Conservation (phyloP, 2,797 vertebrate genomes). For the Gymnoscopelus braueri region DNA sequence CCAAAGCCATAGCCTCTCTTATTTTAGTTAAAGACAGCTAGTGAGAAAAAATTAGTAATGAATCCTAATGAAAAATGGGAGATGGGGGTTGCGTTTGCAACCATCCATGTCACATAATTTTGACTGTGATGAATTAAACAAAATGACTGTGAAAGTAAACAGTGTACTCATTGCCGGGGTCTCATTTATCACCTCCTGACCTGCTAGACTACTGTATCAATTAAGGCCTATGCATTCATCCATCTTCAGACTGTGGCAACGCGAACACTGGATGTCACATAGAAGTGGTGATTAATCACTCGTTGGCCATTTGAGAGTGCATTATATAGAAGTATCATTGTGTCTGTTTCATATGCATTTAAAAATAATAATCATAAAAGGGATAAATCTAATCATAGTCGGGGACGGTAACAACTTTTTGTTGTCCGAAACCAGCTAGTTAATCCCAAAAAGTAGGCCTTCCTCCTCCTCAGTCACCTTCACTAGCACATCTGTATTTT, state of each 20-base stretch:
- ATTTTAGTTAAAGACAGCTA: slow-evolving; percentile 59
- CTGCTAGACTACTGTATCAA: slow-evolving; percentile 76
- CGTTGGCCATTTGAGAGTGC: slow-evolving; percentile 41
- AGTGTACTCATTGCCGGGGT: slow-evolving; percentile 70
- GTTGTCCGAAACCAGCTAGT: too few species aligned
- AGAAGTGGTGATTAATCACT: slow-evolving; percentile 69
- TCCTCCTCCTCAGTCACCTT: too few species aligned
- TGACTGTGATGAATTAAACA: slow-evolving; percentile 79
- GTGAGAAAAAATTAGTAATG: slow-evolving; percentile 72
- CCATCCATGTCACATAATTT: slow-evolving; percentile 77
- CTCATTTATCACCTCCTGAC: slow-evolving; percentile 79
- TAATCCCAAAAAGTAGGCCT: too few species aligned
- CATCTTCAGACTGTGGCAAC: slow-evolving; percentile 68
- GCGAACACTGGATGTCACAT: slow-evolving; percentile 57
- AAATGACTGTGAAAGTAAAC: slow-evolving; percentile 75
- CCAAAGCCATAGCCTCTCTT: slow-evolving; percentile 27
- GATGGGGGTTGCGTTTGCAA: slow-evolving; percentile 50
- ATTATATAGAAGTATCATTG: slow-evolving; percentile 23
- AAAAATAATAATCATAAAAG: slow-evolving; percentile 1
- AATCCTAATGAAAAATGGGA: slow-evolving; percentile 71
- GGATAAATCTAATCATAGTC: too few species aligned
- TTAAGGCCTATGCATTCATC: slow-evolving; percentile 73
- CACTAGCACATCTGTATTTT: background rate
- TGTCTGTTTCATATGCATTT: background rate
- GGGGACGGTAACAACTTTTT: too few species aligned